Evolutionary conservation across 2,113 vertebrate species (phyloP).

Genomic region (Pogona vitticeps): DNA sequence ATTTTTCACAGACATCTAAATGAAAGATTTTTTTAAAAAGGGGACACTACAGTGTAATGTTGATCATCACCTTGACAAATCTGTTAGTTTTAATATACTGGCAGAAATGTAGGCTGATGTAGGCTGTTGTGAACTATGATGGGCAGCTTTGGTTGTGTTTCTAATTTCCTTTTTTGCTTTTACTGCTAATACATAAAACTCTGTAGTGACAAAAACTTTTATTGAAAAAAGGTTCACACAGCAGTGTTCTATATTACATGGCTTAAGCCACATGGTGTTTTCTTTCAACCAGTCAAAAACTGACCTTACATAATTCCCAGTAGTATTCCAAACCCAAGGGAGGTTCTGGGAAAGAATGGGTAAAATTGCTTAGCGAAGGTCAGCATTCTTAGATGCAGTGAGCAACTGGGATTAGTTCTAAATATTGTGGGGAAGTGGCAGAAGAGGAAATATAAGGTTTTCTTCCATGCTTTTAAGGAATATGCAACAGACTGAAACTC

Average conservation of each 20-base stretch:
- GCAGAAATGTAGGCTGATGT: conserved; percentile 74
- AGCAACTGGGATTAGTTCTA: background rate
- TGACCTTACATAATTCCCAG: background rate
- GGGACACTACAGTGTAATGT: conserved; percentile 66
- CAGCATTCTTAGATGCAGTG: background rate
- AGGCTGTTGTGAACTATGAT: conserved; percentile 76
- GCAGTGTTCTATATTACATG: conserved; percentile 66
- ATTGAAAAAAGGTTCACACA: conserved; percentile 73
- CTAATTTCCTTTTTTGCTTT: conserved; percentile 80
- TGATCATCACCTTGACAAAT: conserved; percentile 71
- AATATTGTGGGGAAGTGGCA: too few relatives aligned
- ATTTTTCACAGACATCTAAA: conserved; percentile 60
- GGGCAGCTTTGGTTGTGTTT: conserved; percentile 72
- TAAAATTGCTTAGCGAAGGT: background rate
- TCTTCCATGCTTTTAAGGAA: background rate
- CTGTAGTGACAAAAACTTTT: conserved; percentile 74
- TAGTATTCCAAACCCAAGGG: background rate
- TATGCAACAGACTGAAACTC: background rate
- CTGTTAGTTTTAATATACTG: conserved; percentile 82
- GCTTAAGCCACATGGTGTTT: conserved; percentile 61
- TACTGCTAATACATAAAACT: conserved; percentile 78
- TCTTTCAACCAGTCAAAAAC: conserved; percentile 48
- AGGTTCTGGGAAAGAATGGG: background rate
- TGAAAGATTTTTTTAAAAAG: conserved; percentile 65
- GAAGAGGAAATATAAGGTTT: background rate